Base-by-base conservation (phyloP, 2,888 invertebrate species). In the Hermaeophaga mercurialis region DNA sequence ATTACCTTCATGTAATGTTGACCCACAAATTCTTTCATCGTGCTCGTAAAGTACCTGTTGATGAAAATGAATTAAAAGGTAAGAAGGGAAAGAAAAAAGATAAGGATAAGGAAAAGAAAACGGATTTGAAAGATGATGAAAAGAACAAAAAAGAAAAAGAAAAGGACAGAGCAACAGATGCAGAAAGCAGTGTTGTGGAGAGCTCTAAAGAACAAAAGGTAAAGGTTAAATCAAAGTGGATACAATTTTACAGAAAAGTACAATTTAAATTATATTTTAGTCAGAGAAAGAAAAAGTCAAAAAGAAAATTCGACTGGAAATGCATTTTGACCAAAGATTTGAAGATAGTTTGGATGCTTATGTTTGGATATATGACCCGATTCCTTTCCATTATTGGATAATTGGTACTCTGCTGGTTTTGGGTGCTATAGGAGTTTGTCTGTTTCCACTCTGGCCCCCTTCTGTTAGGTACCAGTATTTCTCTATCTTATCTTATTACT, bases 371-470 rank as follows among this genome's bases (percentile, higher is more conserved):
- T 98, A 95, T 78, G 96, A 97, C 79, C 96, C 97, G 0, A 93
- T 96, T 75, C 95, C 96, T 33, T 86, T 91, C 76, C 89, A 93
- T 79, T 94, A 94, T 78, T 96, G 96, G 91, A 84, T 96, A 64
- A 90, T 93, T 70, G 97, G 97, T n/a, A 85, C 89, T 6, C 80
- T 92, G 3, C 81, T 92, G 61, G 94, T 99, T 22, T 80, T 97
- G 52, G 97, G 94, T 15, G 94, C 96, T 22, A 94, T 98, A 69
- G 91, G 89, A 9, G 87, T 99, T 31, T 99, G 99, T 79, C 84
- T 99, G 74, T 99, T 98, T 81, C 99, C 99, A n/a, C 80, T 99
- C 52, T 99, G 99, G 99, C 99, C 99, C 0, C 90, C 92, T 50
- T 88, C 91, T 67, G 89, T 97, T 68, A 85, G 90, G 84, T 89